Evolutionary conservation across 1,140 invertebrate genomes (phyloP), one percentile per base, ranked within the genome.

Genomic region (Pogonomyrmex barbatus): DNA sequence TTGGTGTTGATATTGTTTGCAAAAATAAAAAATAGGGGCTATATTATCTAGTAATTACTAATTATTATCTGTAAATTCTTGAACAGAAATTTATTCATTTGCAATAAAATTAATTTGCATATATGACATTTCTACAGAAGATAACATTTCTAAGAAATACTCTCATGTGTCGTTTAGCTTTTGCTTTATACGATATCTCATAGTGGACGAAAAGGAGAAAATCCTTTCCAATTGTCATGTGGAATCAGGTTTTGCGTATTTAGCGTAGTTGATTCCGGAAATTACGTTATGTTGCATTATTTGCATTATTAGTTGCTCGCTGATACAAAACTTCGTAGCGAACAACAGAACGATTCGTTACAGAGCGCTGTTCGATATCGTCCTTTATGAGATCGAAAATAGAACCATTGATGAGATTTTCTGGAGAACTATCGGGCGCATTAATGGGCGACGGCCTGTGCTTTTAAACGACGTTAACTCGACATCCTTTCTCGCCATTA

Each of bases 401-500:
- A 87, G 87, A 88, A 75, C 50, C 65, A 70, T 60, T 73, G 86
- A 89, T 87, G 86, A 90, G 88, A 89, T 90, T 90, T 89, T 76
- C 45, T 56, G 70, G 47, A 58, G 82, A 90, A 82, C 86, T 83
- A 90, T 81, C 84, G 60, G 63, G 79, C 60, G 89, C 83, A 87
- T 90, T 90, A 90, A 90, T 89, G 75, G 89, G 68, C 56, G 54
- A 70, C 54, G 52, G 85, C 62, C 79, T 89, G 78, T 83, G 77
- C 89, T 78, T 90, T 88, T 85, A 90, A 90, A 90, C 77, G 88
- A 90, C 73, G 50, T 90, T 90, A 90, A 71, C 86, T 33, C 73
- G 79, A 47, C 82, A 89, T 90, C 86, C 82, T 88, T 90, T 79
- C 62, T 78, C 71, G 17, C 52, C 71, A 87, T 90, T 83, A 85